Evolutionary conservation across 2,113 vertebrate species (phyloP), one percentile per base, ranked within the genome.

Genomic region (Nematolebias whitei): DNA sequence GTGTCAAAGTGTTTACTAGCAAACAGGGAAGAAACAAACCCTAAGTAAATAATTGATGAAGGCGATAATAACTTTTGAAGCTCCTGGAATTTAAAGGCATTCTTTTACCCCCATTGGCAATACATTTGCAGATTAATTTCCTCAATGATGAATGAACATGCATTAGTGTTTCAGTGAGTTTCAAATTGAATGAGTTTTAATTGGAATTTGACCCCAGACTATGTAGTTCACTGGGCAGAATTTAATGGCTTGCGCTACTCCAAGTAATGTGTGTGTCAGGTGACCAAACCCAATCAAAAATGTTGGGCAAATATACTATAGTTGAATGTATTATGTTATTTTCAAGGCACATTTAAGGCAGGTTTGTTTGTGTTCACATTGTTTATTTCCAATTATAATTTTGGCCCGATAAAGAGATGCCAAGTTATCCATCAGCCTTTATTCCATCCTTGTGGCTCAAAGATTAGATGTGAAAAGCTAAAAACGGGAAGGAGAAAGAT

Each of bases 401-500:
- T 70, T 45, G 2, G 12, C 32, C 47, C 55, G 63, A 78, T 82
- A 73, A 79, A 83, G 66, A 83, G 62, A 56, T 59, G 62, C 41
- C 26, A 38, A 59, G 51, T 79, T 71, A 78, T 72, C 54, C 43
- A 56, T 77, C 48, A 69, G 65, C 64, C 41, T 70, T 83, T 64
- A 63, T 67, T 67, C 79, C 40, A 13, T 56, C 57, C 62, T 44
- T 16, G 15, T 82, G 56, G 57, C 80, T 85, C 72, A 68, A 78
- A 85, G 82, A 79, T 86, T 80, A 63, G 66, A 85, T 49, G 78
- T 58, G 64, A 83, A 76, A 88, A 71, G 62, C 26, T 81, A 61
- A 74, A 65, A 79, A 66, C 78, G 22, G 43, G 53, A 69, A 53
- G 63, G n/a, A 40, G 45, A 53, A 53, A 69, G 83, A 85, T 60